Evolutionary conservation across 2,113 vertebrate species (phyloP).

Genomic region (Pseudolaguvia tuberculata): DNA sequence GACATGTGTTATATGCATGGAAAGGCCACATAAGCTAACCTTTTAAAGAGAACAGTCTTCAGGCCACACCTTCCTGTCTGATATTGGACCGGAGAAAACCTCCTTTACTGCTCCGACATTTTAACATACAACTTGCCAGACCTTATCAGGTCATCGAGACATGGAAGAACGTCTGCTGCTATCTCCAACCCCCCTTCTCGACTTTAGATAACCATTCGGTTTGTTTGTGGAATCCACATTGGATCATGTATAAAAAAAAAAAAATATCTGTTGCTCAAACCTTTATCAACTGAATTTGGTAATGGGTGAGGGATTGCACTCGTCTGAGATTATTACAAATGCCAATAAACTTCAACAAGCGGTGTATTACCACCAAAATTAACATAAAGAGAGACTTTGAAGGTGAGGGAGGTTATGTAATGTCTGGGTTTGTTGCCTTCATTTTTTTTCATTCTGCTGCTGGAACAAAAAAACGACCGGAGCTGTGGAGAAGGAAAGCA

Average conservation of each 20-base stretch:
- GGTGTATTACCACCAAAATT: conserved; percentile 31
- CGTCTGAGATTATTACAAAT: neutral
- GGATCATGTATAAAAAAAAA: too few species aligned
- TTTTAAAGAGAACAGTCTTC: conserved; percentile 19
- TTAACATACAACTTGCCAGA: neutral
- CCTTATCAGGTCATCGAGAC: conserved; percentile 17
- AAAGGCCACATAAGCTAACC: conserved; percentile 54
- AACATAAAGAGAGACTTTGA: conserved; percentile 22
- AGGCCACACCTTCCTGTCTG: conserved; percentile 46
- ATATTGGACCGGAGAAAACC: conserved; percentile 33
- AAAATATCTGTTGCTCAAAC: too few species aligned
- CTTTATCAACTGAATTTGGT: neutral
- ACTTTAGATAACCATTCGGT: neutral
- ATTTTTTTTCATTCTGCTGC: conserved; percentile 53
- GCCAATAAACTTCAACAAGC: conserved; percentile 26
- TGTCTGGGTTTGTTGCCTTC: conserved; percentile 50
- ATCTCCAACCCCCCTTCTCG: neutral
- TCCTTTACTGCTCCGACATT: conserved; percentile 36
- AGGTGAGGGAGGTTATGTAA: conserved; percentile 54
- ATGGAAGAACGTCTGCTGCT: neutral
- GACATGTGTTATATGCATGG: conserved; percentile 53
- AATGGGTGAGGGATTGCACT: neutral
- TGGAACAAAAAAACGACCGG: conserved; percentile 52
- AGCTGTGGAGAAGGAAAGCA: conserved; percentile 53
- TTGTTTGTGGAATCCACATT: neutral